A percentile compares a stretch with the other conserved stretches of the same genome.
phyloP scores from a whole-genome alignment of 23 tunicate species.

The Halocynthia roretzi region DNA sequence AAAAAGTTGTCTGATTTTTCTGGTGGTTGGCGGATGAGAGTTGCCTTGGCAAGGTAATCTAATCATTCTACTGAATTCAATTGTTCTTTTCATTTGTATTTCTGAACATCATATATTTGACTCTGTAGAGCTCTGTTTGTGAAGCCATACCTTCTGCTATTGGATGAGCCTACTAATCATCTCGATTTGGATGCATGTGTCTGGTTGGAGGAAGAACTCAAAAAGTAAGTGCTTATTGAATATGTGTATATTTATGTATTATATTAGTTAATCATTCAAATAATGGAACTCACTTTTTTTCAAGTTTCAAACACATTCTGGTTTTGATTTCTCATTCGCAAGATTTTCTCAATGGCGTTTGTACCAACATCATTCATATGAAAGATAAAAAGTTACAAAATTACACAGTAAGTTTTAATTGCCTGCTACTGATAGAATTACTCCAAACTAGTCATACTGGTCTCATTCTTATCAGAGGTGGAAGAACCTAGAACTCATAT shows the following conservation, averaged over 20 bases:
- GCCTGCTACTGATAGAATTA: too few species aligned
- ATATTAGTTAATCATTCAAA: background rate
- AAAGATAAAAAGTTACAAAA: slow-evolving; percentile 44
- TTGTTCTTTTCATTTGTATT: too few species aligned
- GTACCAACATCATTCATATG: slow-evolving; percentile 79
- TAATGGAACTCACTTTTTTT: background rate
- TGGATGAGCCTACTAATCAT: slow-evolving; percentile 98
- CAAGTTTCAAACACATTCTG: slow-evolving; percentile 82
- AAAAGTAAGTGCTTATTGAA: slow-evolving; percentile 34
- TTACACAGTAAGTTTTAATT: slow-evolving; percentile 36
- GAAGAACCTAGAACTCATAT: too few species aligned
- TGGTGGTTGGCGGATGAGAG: slow-evolving; percentile 99
- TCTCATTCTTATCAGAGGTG: too few species aligned
- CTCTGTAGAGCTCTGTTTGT: slow-evolving; percentile 68
- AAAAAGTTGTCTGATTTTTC: slow-evolving; percentile 84
- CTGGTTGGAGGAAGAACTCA: slow-evolving; percentile 93
- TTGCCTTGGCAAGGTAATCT: slow-evolving; percentile 77
- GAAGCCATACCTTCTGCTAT: slow-evolving; percentile 78
- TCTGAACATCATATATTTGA: background rate
- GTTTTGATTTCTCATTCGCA: slow-evolving; percentile 90
- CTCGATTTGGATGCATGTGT: slow-evolving; percentile 93
- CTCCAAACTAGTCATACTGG: too few species aligned
- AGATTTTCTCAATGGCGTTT: slow-evolving; percentile 91
- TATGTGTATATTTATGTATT: too few species aligned
- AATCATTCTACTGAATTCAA: too few species aligned